Evolutionary conservation across 2,113 vertebrate genomes (phyloP).

Genomic region (Thryonomys swinderianus): DNA sequence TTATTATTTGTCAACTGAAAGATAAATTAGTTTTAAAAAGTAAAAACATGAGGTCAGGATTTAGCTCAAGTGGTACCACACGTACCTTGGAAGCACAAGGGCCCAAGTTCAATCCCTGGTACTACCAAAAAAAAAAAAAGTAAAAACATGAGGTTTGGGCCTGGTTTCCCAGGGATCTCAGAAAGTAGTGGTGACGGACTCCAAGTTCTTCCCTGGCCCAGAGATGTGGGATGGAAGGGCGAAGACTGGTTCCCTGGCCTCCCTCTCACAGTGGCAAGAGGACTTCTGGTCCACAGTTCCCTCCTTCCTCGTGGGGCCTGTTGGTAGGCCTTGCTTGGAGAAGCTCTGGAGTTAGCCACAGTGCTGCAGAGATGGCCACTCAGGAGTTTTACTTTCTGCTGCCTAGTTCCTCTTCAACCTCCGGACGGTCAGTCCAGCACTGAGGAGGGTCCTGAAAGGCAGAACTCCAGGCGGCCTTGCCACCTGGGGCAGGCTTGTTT

Average conservation of each 20-base stretch:
- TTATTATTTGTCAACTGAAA: background rate
- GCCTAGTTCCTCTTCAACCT: background rate
- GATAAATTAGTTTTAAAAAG: background rate
- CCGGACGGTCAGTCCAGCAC: background rate
- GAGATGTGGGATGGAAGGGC: background rate
- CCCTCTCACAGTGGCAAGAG: background rate
- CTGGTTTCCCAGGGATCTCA: background rate
- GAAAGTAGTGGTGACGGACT: background rate
- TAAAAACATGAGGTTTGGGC: background rate
- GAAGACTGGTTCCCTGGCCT: accelerated
- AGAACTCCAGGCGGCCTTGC: background rate
- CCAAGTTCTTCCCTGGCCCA: background rate
- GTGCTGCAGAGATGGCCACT: background rate
- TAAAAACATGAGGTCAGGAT: background rate
- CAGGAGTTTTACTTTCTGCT: accelerated
- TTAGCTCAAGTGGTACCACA: too few species aligned
- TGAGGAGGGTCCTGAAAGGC: background rate
- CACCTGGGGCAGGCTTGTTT: background rate
- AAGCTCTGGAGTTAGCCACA: background rate
- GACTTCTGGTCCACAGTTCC: background rate
- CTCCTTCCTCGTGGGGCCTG: background rate
- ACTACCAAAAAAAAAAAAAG: too few species aligned
- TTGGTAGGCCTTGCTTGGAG: background rate
- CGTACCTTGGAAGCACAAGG: too few species aligned
- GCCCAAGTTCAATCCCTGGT: too few species aligned